Base-by-base conservation (phyloP, 2,888 invertebrate species). In the Cremastobaeus sp. region DNA sequence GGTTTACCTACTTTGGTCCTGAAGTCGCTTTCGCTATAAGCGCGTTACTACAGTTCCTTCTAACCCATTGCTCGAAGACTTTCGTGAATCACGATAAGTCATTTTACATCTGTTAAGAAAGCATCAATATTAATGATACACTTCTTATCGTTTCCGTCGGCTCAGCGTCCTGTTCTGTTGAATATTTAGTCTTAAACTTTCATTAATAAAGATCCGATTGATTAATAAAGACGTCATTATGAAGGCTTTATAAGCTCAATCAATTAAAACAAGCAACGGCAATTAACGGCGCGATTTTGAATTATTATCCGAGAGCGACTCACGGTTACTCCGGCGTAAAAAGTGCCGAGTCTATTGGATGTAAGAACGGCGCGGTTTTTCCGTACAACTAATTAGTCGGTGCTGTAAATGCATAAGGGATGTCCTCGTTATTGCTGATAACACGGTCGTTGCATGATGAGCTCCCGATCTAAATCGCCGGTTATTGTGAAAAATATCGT, bases 1-100 rank as follows among this genome's bases (percentile, higher is more conserved):
- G 75, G 37, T 65, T 79, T 74, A 76, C 79, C 80, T 74, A 80
- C 78, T 77, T 79, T 8, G 57, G 20, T 30, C 11, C 57, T n/a
- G 30, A 32, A 9, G 25, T 54, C 47, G 64, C 59, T 64, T 71
- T 71, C 64, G 71, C 64, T 59, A 6, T 37, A 43, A 50, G 52
- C 50, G 43, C 52, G 32, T 57, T 64, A 57, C 45, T 64, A 57
- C 30, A 25, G 57, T 57, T 57, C 12, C 45, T 30, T 35, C 17
- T 32, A 20, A 21, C 17, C 52, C 64, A 37, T 21, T 55, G 11
- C 14, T n/a, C n/a, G n/a, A 17, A 35, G 18, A 57, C 70, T 70
- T 48, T 57, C 54, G 39, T 60, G 34, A 47, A 69, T 62, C 43
- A 41, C 52, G 47, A 55, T 48, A 32, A 47, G 30, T 39, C 62